Evolutionary conservation across 1,140 invertebrate species (phyloP), one percentile per base, ranked within the genome.

Genomic region (Orchestia grillus): DNA sequence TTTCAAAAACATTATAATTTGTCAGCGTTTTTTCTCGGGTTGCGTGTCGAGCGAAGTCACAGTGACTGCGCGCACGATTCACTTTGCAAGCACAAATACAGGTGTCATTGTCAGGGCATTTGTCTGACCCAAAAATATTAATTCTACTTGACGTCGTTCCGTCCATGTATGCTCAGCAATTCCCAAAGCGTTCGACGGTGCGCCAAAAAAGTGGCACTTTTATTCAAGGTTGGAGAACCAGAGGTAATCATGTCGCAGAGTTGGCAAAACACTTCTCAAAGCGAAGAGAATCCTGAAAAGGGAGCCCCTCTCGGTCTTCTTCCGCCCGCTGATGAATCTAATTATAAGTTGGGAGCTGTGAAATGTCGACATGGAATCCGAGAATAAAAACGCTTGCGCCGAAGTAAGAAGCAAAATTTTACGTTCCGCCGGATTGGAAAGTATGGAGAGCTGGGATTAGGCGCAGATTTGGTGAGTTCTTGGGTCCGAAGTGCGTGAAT

Each of bases 331-430:
- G 92, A 94, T 94, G 92, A 94, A 94, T 94, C 92, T 94, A 94
- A 94, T 94, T 94, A 94, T 94, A 94, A 94, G 92, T 94, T 94
- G 44, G 92, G 40, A 94, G 40, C 92, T 44, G 92, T 94, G 92
- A 94, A 94, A 94, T 94, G 92, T 94, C 92, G 92, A 94, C 92
- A 94, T 94, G 92, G 92, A 94, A 94, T 44, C 40, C 36, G 8
- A 8, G 23, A 44, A 94, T 94, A 94, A 94, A 94, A 94, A 11
- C 40, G 16, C 11, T 16, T 47, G 44, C 36, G 36, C 41, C 44
- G 44, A 45, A 94, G 43, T 45, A 94, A 45, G 92, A 94, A 47
- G 44, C 41, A 44, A 45, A 47, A 94, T 94, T 94, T 94, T 94
- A n/a, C 92, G 1, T 94, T 90, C 41, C 92, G 36, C 41, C 44